These are phyloP conservation scores for Heliconius melpomene DNA, from an alignment of 1,140 invertebrate genomes.

Conservation along the genomic window DNA sequence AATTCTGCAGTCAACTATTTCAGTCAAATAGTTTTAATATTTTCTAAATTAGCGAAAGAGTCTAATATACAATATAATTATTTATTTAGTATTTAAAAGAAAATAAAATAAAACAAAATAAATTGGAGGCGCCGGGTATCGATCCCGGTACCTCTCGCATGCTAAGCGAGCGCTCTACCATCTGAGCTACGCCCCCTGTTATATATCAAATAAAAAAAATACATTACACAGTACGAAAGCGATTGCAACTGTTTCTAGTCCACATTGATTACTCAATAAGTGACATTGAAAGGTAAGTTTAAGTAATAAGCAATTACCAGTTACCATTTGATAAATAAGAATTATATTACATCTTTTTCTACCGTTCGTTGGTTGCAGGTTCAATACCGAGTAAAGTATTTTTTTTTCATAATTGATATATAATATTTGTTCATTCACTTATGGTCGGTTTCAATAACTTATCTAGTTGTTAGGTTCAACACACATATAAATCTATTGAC, in stretches of 20 bases:
- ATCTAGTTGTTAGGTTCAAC: no score
- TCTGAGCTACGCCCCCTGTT: conserved; percentile 84
- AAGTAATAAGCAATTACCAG: neutral
- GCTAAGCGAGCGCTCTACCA: conserved; percentile 94
- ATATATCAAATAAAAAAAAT: conserved; percentile 39
- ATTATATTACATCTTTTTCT: no score
- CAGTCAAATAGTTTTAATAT: no score
- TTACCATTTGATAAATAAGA: no score
- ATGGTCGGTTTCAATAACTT: no score
- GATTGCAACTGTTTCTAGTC: neutral
- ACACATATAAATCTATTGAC: no score
- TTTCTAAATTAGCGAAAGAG: no score
- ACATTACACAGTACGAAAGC: neutral
- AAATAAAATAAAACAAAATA: neutral
- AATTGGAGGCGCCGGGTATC: conserved; percentile 83
- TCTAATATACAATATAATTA: no score
- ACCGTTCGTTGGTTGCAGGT: neutral
- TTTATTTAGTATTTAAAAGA: no score
- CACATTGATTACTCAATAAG: neutral
- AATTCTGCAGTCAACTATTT: no score
- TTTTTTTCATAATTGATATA: no score
- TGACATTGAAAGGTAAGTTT: neutral
- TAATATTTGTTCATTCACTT: no score
- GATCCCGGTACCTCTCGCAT: conserved; percentile 93
- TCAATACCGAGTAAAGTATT: neutral